Base-by-base conservation (phyloP, 2,797 vertebrate species). In the Argya squamiceps region DNA sequence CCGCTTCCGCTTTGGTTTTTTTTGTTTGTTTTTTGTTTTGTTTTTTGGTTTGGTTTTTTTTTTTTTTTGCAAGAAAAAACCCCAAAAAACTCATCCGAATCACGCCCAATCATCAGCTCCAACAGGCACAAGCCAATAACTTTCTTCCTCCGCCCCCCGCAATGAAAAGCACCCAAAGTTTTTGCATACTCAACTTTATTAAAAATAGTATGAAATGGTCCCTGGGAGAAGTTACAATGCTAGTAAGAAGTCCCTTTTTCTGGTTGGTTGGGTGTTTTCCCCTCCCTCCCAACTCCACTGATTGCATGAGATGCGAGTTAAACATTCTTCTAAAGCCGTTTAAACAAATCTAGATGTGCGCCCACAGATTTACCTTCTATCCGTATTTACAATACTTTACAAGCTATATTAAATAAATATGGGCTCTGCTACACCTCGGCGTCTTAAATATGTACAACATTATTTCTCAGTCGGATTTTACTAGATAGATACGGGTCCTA, bases 391-490 rank as follows among this genome's bases (percentile, higher is more conserved):
- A 97, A 93, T 96, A 97, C 89, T 98, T 98, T 97, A 98, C 97
- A 98, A 97, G 96, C 97, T 98, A 97, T 98, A 97, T 98, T 98
- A 98, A 98, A 98, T 98, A 98, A 97, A 96, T 96, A 97, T 39
- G 32, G 85, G 88, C 83, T 96, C 93, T 84, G 91, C 96, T 97
- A 97, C 89, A 75, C 83, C 93, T 96, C 47, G 37, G 92, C 70
- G 3, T 95, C 89, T 94, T 96, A 97, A 96, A 92, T 98, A 96
- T 97, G 67, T 96, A 96, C 96, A 97, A 96, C 95, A 91, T 79
- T 95, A 96, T 96, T 97, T 67, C 47, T 96, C 94, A 67, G 70
- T 86, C 73, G 15, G 90, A 87, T 90, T 96, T 95, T 60, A 74
- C 90, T 89, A 89, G 83, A 36, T 4, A 55, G 76, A 88, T 41